Evolutionary conservation across 2,888 invertebrate genomes (phyloP).

Genomic region (Idaea aversata): DNA sequence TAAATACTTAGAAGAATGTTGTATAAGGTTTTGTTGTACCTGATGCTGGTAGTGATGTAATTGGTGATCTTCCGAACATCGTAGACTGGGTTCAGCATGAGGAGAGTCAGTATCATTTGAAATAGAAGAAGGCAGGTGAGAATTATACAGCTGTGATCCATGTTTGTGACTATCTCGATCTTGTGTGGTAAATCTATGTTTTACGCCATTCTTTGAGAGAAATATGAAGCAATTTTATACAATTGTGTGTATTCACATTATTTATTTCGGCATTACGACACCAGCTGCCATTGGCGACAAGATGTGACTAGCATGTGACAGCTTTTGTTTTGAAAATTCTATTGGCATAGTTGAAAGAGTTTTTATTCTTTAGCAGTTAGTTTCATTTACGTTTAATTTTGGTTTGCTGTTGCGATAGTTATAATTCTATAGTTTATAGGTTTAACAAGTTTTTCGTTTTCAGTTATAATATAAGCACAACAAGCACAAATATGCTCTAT

Average conservation of each 20-base stretch:
- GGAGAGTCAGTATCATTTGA: constrained; percentile 56
- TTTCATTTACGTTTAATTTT: constrained; percentile 26
- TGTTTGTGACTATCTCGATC: constrained; percentile 36
- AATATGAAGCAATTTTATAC: neutral
- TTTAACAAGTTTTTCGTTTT: no score
- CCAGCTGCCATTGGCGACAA: constrained; percentile 14
- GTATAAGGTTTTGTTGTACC: constrained; percentile 36
- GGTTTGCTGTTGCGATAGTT: no score
- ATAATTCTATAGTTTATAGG: no score
- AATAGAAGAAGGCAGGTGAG: constrained; percentile 50
- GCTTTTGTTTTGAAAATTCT: constrained; percentile 42
- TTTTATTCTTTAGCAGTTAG: constrained; percentile 36
- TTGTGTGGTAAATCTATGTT: constrained; percentile 15
- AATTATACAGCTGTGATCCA: constrained; percentile 52
- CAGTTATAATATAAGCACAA: no score
- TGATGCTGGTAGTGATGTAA: constrained; percentile 37
- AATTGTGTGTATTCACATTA: constrained; percentile 8
- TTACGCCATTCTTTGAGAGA: constrained; percentile 39
- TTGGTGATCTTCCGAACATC: constrained; percentile 50
- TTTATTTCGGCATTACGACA: constrained; percentile 29
- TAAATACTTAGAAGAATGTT: constrained; percentile 37
- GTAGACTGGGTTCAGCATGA: constrained; percentile 60
- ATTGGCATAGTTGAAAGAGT: constrained; percentile 2
- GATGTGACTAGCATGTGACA: constrained; percentile 35
- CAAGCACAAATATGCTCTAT: no score